Percentiles rank a stretch among this genome's conserved stretches.
phyloP scores from a whole-genome alignment of 1,140 invertebrate genomes.

The Probaryconus sp. region DNA sequence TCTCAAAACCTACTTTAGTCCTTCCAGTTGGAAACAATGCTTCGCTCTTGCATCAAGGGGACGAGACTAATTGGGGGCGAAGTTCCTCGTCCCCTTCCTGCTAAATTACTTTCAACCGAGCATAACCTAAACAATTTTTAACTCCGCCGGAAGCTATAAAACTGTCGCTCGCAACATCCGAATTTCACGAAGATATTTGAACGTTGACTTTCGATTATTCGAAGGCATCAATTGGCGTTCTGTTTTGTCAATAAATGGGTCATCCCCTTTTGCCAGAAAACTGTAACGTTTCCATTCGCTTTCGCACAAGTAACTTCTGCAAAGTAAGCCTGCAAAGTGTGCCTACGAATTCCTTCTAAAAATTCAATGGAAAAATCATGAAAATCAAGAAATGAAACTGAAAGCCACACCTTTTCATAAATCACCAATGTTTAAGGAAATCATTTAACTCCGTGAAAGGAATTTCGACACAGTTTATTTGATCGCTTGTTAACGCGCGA shows the following conservation, averaged over 20 bases:
- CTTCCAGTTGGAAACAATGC: slow-evolving; percentile 34
- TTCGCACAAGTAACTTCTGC: too few species aligned
- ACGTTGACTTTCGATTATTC: neutral
- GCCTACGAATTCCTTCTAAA: too few species aligned
- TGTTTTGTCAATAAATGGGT: slow-evolving; percentile 6
- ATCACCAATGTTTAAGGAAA: slow-evolving; percentile 1
- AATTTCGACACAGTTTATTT: too few species aligned
- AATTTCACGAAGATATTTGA: slow-evolving; percentile 5
- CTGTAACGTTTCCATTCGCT: too few species aligned
- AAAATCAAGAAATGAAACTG: neutral
- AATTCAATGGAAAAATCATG: too few species aligned
- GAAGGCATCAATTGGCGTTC: neutral
- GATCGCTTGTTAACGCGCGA: too few species aligned
- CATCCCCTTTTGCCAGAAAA: too few species aligned
- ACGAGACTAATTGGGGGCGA: slow-evolving; percentile 30
- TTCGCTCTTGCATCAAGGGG: slow-evolving; percentile 10
- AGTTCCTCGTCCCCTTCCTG: slow-evolving; percentile 13
- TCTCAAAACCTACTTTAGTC: slow-evolving; percentile 13
- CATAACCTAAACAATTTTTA: slow-evolving; percentile 9
- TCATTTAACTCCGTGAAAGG: neutral
- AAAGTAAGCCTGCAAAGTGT: too few species aligned
- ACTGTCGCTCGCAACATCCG: slow-evolving; percentile 17
- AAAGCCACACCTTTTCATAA: too few species aligned
- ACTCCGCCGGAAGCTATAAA: slow-evolving; percentile 34
- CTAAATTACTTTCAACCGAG: slow-evolving; percentile 8